Base-by-base conservation (phyloP, 2,797 vertebrate genomes). In the Pelobates cultripes region DNA sequence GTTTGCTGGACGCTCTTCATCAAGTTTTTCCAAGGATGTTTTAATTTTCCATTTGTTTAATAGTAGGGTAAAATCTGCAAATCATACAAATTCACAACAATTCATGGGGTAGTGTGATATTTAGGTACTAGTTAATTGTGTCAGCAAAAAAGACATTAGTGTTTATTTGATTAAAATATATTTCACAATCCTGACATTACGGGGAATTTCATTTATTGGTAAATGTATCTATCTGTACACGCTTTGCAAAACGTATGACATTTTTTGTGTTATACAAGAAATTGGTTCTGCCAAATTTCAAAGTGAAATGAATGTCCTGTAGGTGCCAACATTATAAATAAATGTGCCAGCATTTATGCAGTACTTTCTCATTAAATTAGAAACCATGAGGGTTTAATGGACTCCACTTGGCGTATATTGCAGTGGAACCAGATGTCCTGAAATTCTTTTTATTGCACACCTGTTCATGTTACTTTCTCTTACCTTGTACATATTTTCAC, bases 381-480 rank as follows among this genome's bases (percentile, higher is more conserved):
- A 75, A 87, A 69, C 67, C 67, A 74, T 64, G 68, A 85, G 79
- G 44, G 4, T 78, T 90, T 88, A 88, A 87, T 82, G 84, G 71
- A 82, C 53, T 78, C 74, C 67, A 70, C n/a, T 89, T 90, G 79
- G 70, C 88, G 77, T 85, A 85, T 70, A 79, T 42, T 68, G 87
- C 82, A 86, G 53, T 77, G 71, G 70, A 85, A 84, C 76, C 89
- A 93, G 86, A 84, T 91, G 89, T 84, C 84, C 92, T 87, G 69
- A 89, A 90, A 90, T 80, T 80, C 72, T 79, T 75, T 83, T 73
- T 64, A 70, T 79, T 84, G 71, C 83, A 83, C 88, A 90, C 86
- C 89, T 91, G 87, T 86, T 85, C 83, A 76, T 83, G 81, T 42
- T 71, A 86, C 89, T 86, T 86, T 81, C 75, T 51, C 7, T 7